Conservation (phyloP, 2,797 vertebrate genomes). For the Myripristis jacobus region DNA sequence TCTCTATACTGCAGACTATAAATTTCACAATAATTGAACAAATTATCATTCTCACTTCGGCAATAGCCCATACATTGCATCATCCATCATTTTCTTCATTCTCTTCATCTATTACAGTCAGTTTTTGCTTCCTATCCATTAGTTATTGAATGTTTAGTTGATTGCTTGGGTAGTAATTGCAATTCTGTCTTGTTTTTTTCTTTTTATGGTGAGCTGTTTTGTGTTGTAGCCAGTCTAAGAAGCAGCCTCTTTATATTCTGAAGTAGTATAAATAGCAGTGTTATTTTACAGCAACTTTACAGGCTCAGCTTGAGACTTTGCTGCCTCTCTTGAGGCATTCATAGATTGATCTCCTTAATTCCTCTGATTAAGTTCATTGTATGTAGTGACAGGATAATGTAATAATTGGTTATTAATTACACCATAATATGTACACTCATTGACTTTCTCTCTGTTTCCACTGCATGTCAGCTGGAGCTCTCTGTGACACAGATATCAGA, state of each 20-base stretch:
- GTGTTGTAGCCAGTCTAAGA: not conserved
- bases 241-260: no score
- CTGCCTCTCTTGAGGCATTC: not conserved
- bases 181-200: conserved; percentile 7
- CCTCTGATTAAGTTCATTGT: not conserved
- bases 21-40: not conserved
- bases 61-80: not conserved
- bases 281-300: not conserved
- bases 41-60: not conserved
- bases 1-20: not conserved
- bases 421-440: conserved; percentile 34
- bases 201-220: not conserved
- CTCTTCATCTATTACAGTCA: conserved; percentile 8
- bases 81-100: conserved; percentile 29
- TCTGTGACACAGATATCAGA: conserved; percentile 44
- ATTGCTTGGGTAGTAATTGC: not conserved
- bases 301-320: not conserved
- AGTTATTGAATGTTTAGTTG: conserved; percentile 7
- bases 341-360: not conserved
- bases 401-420: conserved; percentile 41
- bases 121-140: not conserved
- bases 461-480: conserved; percentile 44
- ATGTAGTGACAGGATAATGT: conserved; percentile 7
- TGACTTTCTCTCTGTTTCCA: conserved; percentile 36
- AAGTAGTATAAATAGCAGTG: no score